Evolutionary conservation across 2,888 invertebrate species (phyloP).

Genomic region (Cabera pusaria): DNA sequence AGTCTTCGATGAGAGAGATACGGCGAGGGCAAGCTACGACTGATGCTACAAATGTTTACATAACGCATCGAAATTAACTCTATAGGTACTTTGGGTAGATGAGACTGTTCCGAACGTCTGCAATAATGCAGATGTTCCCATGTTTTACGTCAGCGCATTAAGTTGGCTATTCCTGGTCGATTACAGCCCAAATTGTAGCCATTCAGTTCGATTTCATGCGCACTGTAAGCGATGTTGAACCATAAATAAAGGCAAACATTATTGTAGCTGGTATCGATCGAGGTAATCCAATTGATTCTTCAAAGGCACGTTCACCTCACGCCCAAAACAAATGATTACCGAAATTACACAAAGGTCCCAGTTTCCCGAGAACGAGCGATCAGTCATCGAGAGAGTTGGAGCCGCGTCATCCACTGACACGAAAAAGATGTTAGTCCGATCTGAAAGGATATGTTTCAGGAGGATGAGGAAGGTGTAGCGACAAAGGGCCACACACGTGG

Average conservation of each 20-base stretch:
- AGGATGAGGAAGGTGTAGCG: conserved; percentile 24
- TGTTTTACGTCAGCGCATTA: conserved; percentile 12
- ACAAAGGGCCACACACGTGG: conserved; percentile 42
- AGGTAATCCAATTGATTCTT: no score
- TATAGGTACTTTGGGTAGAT: background rate
- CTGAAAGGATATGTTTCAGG: conserved; percentile 19
- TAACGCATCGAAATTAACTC: background rate
- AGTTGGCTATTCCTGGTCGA: conserved; percentile 16
- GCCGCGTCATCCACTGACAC: background rate
- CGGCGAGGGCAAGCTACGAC: conserved; percentile 2
- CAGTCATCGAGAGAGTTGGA: no score
- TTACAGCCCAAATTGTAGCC: conserved; percentile 11
- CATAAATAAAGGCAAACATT: no score
- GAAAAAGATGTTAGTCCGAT: conserved; percentile 12
- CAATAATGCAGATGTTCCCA: conserved; percentile 14
- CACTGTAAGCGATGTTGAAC: no score
- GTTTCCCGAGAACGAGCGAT: no score
- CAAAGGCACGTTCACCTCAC: no score
- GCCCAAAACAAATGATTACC: conserved; percentile 3
- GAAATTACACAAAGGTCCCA: conserved; percentile 8
- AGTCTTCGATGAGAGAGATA: no score
- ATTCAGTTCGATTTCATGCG: no score
- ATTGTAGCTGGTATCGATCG: no score
- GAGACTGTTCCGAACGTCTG: background rate
- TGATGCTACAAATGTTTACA: conserved; percentile 8